Conservation (phyloP, 1,140 invertebrate species). For the Mizuhopecten yessoensis region DNA sequence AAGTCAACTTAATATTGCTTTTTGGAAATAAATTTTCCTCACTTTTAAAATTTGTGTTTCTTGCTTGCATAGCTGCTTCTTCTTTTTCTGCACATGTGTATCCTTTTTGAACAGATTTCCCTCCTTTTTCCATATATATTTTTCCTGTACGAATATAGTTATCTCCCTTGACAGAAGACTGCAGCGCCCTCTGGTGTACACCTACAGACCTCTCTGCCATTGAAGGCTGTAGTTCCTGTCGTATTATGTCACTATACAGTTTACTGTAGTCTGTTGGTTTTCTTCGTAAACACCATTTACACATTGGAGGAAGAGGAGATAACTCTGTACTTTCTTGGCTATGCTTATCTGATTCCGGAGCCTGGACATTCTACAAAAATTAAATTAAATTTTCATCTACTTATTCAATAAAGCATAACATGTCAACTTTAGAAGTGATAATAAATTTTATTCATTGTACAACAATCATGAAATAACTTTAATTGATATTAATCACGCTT, state of each 20-base stretch:
- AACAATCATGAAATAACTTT: too few relatives aligned
- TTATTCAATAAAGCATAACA: too few relatives aligned
- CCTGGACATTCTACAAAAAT: not conserved
- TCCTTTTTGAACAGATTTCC: too few relatives aligned
- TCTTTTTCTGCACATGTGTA: not conserved
- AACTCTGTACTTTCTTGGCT: not conserved
- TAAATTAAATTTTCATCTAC: too few relatives aligned
- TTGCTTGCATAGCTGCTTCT: not conserved
- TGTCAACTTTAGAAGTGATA: too few relatives aligned
- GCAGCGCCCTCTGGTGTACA: not conserved
- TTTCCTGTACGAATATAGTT: too few relatives aligned
- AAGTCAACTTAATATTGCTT: not conserved
- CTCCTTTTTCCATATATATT: too few relatives aligned
- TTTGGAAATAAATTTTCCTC: not conserved
- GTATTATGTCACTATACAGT: not conserved
- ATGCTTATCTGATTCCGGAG: not conserved
- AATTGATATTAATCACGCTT: too few relatives aligned
- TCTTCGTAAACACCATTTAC: not conserved
- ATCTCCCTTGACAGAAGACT: not conserved
- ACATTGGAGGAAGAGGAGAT: not conserved
- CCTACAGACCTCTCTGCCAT: not conserved
- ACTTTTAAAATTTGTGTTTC: not conserved
- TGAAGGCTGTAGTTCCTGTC: not conserved
- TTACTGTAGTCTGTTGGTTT: not conserved
- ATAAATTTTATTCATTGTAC: too few relatives aligned